Conservation (phyloP, 2,113 vertebrate genomes). For the Xenopus borealis region DNA sequence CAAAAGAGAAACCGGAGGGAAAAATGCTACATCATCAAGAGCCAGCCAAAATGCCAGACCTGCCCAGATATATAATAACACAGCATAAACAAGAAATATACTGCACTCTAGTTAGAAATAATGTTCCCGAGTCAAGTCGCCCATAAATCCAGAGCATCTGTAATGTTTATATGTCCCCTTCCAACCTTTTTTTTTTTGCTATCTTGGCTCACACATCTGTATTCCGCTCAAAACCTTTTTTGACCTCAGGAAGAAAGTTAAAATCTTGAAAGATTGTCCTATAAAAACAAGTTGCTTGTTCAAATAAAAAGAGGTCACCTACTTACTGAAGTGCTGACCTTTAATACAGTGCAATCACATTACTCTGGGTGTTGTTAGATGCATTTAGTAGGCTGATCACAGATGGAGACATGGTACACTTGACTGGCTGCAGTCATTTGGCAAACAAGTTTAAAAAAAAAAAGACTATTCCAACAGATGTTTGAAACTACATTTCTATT, state of each 20-base stretch:
- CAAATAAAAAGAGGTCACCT: slow-evolving; percentile 1
- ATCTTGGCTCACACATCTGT: background rate
- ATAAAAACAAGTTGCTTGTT: background rate
- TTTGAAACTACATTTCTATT: no score
- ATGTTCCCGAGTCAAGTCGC: background rate
- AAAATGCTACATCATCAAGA: background rate
- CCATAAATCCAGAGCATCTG: background rate
- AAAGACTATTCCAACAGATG: no score
- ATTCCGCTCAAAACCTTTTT: background rate
- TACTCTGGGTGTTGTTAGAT: background rate
- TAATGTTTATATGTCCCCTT: slow-evolving; percentile 1
- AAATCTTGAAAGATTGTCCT: background rate
- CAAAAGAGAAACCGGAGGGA: background rate
- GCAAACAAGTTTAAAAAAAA: no score
- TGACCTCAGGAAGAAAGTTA: background rate
- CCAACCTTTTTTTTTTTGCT: background rate
- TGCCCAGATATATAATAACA: slow-evolving; percentile 3
- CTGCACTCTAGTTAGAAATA: background rate
- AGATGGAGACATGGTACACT: no score
- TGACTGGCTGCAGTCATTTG: no score
- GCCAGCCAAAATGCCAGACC: background rate
- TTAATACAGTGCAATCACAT: background rate
- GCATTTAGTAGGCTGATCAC: no score
- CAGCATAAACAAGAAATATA: slow-evolving; percentile 1
- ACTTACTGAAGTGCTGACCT: slow-evolving; percentile 1